Evolutionary conservation across 2,797 vertebrate genomes (phyloP), one percentile per base, ranked within the genome.

Genomic region (Leuciscus waleckii): DNA sequence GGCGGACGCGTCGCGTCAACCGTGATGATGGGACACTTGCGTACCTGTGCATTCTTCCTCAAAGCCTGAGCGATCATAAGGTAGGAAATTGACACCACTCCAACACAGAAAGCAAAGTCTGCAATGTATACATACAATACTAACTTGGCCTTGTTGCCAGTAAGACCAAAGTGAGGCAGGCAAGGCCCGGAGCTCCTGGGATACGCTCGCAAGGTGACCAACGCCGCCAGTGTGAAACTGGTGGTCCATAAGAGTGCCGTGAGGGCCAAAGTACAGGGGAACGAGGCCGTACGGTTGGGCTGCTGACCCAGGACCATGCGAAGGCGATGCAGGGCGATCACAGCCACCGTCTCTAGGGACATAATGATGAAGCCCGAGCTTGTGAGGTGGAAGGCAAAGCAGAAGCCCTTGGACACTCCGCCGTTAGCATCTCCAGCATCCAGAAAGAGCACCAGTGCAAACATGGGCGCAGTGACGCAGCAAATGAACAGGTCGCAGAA

Each of bases 401-500:
- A 99, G 92, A 99, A 97, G 6, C 97, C 94, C 41, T 95, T 96
- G 0, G 98, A 97, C 10, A 98, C 93, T 0, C 95, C 94, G 0
- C 92, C 92, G 2, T 86, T 92, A 7, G 91, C 90, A 0, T 90
- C 89, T 0, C 95, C 93, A 0, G 96, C 94, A 8, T 96, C 96
- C 63, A 97, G 93, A 93, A 98, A 98, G 79, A 98, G 95, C 78
- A 97, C 95, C 19, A 98, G 94, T 0, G 97, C 96, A 29, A 99
- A 98, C 97, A 98, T 98, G 87, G 98, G 98, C 0, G 97, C 96
- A 0, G 97, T 97, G 89, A 98, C 96, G 0, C 96, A 98, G 41
- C 98, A 99, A 19, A 99, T 96, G 90, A 99, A 98, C 89, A 99
- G 94, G 90, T 99, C 98, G 1, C 98, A 99, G 92, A 99, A 98